Percentiles rank a stretch among this genome's conserved stretches.
These are phyloP conservation scores for Leptopterna dolabrata DNA, from an alignment of 2,888 invertebrate genomes.

Conservation along the genomic window DNA sequence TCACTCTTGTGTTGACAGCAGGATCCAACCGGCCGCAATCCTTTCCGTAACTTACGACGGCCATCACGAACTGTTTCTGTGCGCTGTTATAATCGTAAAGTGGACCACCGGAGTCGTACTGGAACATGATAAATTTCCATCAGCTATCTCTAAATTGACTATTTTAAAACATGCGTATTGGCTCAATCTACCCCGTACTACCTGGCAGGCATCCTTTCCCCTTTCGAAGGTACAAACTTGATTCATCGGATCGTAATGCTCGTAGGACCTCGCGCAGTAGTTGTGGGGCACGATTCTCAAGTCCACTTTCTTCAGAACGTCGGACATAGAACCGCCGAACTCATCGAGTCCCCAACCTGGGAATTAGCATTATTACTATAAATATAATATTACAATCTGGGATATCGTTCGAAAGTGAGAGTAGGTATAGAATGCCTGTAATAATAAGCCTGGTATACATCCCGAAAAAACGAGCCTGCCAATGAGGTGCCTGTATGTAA, in stretches of 20 bases:
- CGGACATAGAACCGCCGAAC: constrained; percentile 70
- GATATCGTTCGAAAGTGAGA: neutral
- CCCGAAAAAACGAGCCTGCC: no score
- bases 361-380: neutral
- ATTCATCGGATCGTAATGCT: constrained; percentile 28
- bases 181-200: constrained; percentile 63
- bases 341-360: constrained; percentile 74
- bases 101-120: constrained; percentile 73
- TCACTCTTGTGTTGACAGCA: constrained; percentile 72
- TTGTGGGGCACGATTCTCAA: constrained; percentile 69
- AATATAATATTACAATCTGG: neutral
- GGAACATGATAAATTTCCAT: no score
- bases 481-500: no score
- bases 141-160: neutral
- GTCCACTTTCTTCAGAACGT: constrained; percentile 70
- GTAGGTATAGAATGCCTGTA: no score
- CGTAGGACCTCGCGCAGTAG: constrained; percentile 67
- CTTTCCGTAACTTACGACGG: constrained; percentile 72
- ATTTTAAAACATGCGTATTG: neutral
- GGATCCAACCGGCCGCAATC: constrained; percentile 70
- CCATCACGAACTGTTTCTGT: constrained; percentile 67
- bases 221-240: constrained; percentile 70
- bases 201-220: constrained; percentile 74
- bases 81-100: constrained; percentile 64
- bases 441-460: no score